Evolutionary conservation across 2,888 invertebrate species (phyloP).

Genomic region (Lepidochrysops patricia): DNA sequence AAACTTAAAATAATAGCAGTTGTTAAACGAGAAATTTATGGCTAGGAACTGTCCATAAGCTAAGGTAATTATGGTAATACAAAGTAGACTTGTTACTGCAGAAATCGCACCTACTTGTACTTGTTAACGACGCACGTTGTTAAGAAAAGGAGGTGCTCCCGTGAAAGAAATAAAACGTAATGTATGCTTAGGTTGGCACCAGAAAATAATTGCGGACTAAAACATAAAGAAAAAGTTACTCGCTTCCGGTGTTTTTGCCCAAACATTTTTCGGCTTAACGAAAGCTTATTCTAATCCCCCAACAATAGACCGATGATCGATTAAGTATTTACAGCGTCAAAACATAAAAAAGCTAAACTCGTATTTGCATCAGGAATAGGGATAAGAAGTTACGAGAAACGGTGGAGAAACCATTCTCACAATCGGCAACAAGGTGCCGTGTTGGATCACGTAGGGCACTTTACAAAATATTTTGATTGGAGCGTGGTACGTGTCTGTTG

Average conservation of each 20-base stretch:
- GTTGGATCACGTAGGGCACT: conserved; percentile 7
- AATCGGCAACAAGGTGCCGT: neutral
- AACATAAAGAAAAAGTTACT: neutral
- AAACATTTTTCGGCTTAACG: neutral
- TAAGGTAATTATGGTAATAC: neutral
- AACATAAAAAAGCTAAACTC: neutral
- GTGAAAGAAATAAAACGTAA: neutral
- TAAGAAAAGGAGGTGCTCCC: neutral
- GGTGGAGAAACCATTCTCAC: neutral
- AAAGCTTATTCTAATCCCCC: neutral
- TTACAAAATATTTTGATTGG: conserved; percentile 11
- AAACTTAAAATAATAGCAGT: neutral
- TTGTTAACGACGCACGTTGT: neutral
- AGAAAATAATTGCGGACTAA: no score
- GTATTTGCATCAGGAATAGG: neutral
- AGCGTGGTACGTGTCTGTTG: conserved; percentile 7
- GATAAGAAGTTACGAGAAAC: neutral
- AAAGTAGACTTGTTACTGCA: neutral
- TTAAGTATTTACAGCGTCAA: no score
- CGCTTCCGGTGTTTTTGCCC: neutral
- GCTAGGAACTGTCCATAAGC: neutral
- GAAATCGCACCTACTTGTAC: neutral
- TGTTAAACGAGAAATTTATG: conserved; percentile 1
- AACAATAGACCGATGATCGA: neutral
- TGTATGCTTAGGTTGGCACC: neutral